phyloP scores from a whole-genome alignment of 2,797 vertebrate genomes.

The Leptodactylus fallax region DNA sequence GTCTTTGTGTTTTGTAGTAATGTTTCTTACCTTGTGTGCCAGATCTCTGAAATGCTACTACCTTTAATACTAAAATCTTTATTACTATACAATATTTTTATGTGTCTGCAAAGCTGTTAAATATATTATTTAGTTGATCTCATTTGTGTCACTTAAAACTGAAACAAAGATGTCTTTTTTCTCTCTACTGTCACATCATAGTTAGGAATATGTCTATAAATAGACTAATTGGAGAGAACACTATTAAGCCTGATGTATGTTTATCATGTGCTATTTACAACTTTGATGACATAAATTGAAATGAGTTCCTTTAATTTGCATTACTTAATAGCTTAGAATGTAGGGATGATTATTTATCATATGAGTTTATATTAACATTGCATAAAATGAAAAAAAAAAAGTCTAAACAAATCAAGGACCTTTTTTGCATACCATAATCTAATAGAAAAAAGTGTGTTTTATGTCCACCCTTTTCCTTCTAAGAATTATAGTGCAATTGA shows the following conservation, averaged over 20 bases:
- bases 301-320: constrained; percentile 55
- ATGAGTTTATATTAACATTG: constrained; percentile 34
- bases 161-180: neutral
- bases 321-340: constrained; percentile 46
- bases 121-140: neutral
- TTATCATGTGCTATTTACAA: constrained; percentile 52
- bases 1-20: too few relatives aligned
- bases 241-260: constrained; percentile 59
- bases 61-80: too few relatives aligned
- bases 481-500: constrained; percentile 10
- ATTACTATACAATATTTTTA: neutral
- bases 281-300: constrained; percentile 59
- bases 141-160: constrained; percentile 22
- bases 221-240: constrained; percentile 36
- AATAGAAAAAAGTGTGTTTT: neutral
- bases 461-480: neutral
- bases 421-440: neutral
- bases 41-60: too few relatives aligned
- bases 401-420: constrained; percentile 3
- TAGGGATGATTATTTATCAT: constrained; percentile 48
- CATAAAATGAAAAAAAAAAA: neutral
- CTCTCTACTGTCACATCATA: constrained; percentile 6
- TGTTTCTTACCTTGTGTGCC: too few relatives aligned
- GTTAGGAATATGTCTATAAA: constrained; percentile 48
- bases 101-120: neutral